phyloP scores from a whole-genome alignment of 2,888 invertebrate genomes.

The Cheilosia impressa region DNA sequence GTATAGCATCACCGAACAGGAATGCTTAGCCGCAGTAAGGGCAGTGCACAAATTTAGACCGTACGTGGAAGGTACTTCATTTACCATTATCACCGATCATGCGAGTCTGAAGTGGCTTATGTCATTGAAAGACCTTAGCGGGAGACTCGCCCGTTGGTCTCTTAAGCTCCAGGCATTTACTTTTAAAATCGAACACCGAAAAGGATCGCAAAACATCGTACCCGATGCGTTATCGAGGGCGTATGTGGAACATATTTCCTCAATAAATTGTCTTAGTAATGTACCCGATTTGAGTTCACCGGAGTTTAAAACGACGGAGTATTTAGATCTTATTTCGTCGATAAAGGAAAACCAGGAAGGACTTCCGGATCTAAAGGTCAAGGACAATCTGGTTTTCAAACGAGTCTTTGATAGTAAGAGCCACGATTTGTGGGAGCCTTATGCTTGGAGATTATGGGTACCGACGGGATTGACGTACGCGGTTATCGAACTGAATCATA shows the following conservation, averaged over 20 bases:
- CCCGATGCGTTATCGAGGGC: conserved; percentile 12
- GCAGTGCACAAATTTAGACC: neutral
- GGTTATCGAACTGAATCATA: neutral
- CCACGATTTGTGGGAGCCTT: neutral
- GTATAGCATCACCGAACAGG: neutral
- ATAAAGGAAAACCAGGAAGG: neutral
- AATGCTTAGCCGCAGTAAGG: no score
- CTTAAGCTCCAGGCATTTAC: neutral
- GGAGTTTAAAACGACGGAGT: neutral
- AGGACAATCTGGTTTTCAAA: neutral
- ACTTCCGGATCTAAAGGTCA: neutral
- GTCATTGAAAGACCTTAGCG: no score
- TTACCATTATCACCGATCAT: neutral
- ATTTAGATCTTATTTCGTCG: neutral
- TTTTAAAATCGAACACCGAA: neutral
- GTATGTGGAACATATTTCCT: conserved; percentile 16
- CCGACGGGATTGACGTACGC: neutral
- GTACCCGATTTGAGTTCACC: neutral
- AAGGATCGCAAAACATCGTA: neutral
- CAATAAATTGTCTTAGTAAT: neutral
- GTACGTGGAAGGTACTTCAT: neutral
- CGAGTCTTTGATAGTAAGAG: no score
- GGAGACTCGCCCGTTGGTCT: no score
- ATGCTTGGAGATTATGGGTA: neutral
- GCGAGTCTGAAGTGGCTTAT: neutral